Conservation (phyloP, 2,797 vertebrate species). For the Tokudaia muenninki region DNA sequence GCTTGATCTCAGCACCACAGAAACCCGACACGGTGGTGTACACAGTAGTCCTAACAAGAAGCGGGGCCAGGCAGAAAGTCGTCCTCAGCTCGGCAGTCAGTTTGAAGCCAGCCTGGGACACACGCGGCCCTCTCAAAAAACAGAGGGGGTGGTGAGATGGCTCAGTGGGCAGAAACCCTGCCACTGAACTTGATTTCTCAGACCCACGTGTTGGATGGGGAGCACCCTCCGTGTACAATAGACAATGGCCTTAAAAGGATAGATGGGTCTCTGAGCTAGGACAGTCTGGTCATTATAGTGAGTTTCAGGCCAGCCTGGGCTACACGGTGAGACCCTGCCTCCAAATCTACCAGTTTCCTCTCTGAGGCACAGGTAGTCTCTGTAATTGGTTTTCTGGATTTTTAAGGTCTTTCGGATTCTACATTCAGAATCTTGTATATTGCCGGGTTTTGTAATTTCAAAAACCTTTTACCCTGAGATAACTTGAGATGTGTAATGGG, state of each 20-base stretch:
- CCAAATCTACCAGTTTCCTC: not conserved
- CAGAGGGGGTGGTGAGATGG: not conserved
- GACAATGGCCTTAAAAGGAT: not conserved
- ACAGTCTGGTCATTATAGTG: not conserved
- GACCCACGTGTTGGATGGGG: not conserved
- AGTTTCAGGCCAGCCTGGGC: not conserved
- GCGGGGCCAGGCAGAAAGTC: not conserved
- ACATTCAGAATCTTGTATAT: not conserved
- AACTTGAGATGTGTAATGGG: not conserved
- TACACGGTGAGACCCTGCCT: not conserved
- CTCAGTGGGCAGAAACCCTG: not conserved
- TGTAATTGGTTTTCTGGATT: not conserved
- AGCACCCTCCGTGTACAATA: not conserved
- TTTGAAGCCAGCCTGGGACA: not conserved
- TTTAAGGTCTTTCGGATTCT: not conserved
- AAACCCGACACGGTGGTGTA: not conserved
- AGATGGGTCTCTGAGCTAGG: not conserved
- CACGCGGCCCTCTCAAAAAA: not conserved
- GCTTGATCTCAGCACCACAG: not conserved
- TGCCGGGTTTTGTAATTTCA: not conserved
- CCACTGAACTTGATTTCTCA: not conserved
- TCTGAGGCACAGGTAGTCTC: not conserved
- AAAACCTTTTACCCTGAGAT: not conserved
- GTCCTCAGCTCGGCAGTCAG: not conserved
- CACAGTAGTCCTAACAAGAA: too few relatives aligned